phyloP scores from a whole-genome alignment of 2,113 vertebrate genomes.

The Saccopteryx leptura region DNA sequence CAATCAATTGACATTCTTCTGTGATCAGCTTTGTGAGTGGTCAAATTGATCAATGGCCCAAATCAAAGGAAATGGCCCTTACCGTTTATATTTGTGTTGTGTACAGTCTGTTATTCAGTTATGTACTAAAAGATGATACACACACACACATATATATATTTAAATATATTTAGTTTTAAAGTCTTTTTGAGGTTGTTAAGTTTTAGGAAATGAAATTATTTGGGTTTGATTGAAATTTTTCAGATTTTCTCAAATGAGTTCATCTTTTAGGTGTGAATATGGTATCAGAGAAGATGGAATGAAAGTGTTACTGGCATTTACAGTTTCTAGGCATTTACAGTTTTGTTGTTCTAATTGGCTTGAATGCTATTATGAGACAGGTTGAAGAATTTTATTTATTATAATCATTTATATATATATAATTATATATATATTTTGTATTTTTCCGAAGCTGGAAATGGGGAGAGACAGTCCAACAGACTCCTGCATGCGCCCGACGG shows the following conservation, averaged over 20 bases:
- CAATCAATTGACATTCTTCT: conserved; percentile 67
- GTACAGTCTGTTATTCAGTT: conserved; percentile 76
- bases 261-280: background rate
- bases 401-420: background rate
- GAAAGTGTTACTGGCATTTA: background rate
- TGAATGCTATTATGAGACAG: conserved; percentile 24
- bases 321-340: background rate
- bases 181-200: conserved; percentile 65
- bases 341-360: conserved; percentile 21
- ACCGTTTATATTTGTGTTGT: conserved; percentile 74
- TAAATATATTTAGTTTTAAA: conserved; percentile 70
- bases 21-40: conserved; percentile 76
- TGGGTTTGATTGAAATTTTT: background rate
- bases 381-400: background rate
- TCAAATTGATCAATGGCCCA: conserved; percentile 77
- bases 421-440: background rate
- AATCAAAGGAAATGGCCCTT: conserved; percentile 83
- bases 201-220: conserved; percentile 69
- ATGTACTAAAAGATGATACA: conserved; percentile 55
- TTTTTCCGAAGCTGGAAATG: no score
- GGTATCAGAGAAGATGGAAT: background rate
- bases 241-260: background rate
- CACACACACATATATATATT: background rate
- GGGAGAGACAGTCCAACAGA: no score
- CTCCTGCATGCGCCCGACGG: no score